Evolutionary conservation across 2,888 invertebrate genomes (phyloP), one percentile per base, ranked within the genome.

Genomic region (Strigamia maritima): DNA sequence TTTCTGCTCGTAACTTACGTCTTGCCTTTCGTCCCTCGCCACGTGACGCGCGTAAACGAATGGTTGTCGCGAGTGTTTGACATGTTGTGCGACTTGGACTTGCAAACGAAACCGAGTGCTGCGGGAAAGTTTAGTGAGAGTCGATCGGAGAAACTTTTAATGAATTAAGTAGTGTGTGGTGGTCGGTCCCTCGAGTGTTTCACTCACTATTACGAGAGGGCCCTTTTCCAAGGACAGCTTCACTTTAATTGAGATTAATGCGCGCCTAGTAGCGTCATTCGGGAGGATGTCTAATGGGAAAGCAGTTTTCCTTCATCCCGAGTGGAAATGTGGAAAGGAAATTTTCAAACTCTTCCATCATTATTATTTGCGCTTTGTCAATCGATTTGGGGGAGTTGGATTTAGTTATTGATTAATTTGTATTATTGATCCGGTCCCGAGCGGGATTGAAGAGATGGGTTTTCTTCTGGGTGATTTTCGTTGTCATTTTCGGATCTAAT

Each of bases 231-330:
- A 60, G 60, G 60, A 60, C 60, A 75, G 75, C 28, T 35, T 75
- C 31, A 75, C 75, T 75, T 75, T 75, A 75, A 75, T 75, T 75
- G 75, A 75, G 75, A 75, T 75, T 75, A 75, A 75, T 75, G 75
- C 28, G 4, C 60, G 60, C 24, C 24, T 60, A 12, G 16, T 60
- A 12, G 16, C 60, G n/a, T 60, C 60, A 60, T 16, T 19, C 60
- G 60, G 60, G 60, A 60, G 24, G 60, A 60, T 2, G 10, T 60
- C 60, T 60, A 60, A 60, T 60, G 60, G 60, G 60, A 60, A 60
- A 19, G 14, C 60, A n/a, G 60, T 8, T 60, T 24, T 60, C 19
- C 2, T 16, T 2, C 8, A 60, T 60, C 60, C 60, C 60, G 19
- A 60, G 60, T 19, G 60, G 44, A 16, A 44, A 44, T n/a, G n/a